Base-by-base conservation (phyloP, 2,113 vertebrate genomes). In the Gnathonemus echidnorhynchus region DNA sequence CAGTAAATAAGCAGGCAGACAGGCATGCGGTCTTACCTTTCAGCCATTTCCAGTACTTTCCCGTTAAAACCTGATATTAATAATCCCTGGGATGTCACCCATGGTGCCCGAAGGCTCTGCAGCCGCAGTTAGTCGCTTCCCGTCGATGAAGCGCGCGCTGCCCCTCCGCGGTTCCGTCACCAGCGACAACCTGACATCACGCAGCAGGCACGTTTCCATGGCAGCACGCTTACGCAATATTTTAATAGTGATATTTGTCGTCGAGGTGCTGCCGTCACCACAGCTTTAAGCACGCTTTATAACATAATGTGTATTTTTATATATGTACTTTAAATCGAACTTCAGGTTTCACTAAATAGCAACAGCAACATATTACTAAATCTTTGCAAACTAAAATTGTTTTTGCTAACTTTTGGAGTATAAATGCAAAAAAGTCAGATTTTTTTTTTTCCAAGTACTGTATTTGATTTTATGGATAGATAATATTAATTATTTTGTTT, bases 121-220 rank as follows among this genome's bases (percentile, higher is more conserved):
- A 90, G 90, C 91, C 91, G 90, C 92, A 91, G 90, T 89, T 48
- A 42, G 86, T 87, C 85, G 86, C 48, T 88, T 77, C 91, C 87
- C 83, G 50, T 53, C 84, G 90, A 74, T 74, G 91, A 88, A 91
- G 90, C 92, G 90, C 90, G 92, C 92, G 91, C 92, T 83, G 90
- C 89, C 88, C 90, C 90, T 89, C 90, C 90, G 92, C 91, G 90
- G 92, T 90, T 91, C 91, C 92, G 92, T 93, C 92, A 93, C 92
- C 90, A 92, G 80, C 92, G 91, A 93, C 92, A 92, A 91, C 91
- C 90, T 93, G 92, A 93, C 92, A 91, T 93, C 92, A 93, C 90
- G 35, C 89, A 89, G 56, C 88, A 88, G 31, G 89, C 77, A 74
- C 87, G 92, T 92, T 93, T 42, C 90, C 92, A 91, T 91, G 84